Conservation (phyloP, 2,797 vertebrate genomes). For the Aplochiton taeniatus region DNA sequence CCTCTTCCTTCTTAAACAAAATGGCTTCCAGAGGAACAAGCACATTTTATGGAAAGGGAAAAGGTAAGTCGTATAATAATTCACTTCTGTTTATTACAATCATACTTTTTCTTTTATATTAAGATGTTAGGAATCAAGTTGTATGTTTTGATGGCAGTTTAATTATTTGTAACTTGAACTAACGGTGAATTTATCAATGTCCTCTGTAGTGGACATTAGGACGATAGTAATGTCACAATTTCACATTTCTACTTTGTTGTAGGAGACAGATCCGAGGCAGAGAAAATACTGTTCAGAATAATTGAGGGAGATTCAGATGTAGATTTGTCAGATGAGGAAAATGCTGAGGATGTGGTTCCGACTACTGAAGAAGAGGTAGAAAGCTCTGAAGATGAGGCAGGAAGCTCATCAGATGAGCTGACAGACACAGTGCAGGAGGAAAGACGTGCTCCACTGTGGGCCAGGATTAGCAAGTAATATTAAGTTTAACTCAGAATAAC, state of each 20-base stretch:
- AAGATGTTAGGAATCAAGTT: neutral
- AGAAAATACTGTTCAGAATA: constrained; percentile 13
- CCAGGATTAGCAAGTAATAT: constrained; percentile 10
- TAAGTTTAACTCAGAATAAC: no score
- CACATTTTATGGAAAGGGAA: no score
- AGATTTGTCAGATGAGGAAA: constrained; percentile 28
- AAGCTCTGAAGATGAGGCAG: constrained; percentile 11
- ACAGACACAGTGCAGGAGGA: constrained; percentile 17
- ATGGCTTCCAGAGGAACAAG: no score
- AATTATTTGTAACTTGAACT: constrained; percentile 11
- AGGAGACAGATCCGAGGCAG: no score
- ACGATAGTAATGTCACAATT: constrained; percentile 4
- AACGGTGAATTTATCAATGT: constrained; percentile 5
- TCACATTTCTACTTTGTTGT: constrained; percentile 1
- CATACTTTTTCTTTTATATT: no score
- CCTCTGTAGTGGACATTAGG: constrained; percentile 7
- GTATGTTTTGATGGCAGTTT: constrained; percentile 1
- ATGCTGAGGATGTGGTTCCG: no score
- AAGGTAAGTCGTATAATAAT: no score
- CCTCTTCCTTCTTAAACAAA: no score
- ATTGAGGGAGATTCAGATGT: constrained; percentile 22
- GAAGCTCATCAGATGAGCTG: no score
- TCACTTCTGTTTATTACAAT: no score
- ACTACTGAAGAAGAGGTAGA: constrained; percentile 26
- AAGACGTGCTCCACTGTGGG: constrained; percentile 14